Conservation (phyloP, 2,797 vertebrate species). For the Malurus leucopterus region DNA sequence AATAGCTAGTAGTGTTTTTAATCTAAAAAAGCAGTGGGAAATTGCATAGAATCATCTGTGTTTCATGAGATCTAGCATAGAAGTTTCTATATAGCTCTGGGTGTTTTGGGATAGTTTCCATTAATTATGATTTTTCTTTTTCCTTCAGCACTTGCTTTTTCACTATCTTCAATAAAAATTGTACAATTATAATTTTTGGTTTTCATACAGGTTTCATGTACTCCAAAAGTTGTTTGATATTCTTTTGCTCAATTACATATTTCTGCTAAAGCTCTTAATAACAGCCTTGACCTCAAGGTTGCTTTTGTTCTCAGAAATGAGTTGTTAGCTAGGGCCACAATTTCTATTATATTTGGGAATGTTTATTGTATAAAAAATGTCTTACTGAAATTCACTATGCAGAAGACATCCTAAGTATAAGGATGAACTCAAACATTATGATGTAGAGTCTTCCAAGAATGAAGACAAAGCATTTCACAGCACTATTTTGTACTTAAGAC, state of each 20-base stretch:
- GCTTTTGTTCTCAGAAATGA: neutral
- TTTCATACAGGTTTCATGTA: neutral
- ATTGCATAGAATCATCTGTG: neutral
- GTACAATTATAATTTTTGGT: neutral
- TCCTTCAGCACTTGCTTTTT: neutral
- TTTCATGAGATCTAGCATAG: neutral
- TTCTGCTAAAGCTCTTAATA: neutral
- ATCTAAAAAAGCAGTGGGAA: neutral
- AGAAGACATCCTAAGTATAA: neutral
- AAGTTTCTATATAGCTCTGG: neutral
- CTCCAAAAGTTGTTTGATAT: neutral
- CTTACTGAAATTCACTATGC: neutral
- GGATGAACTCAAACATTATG: neutral
- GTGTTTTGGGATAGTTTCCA: neutral
- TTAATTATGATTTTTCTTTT: neutral
- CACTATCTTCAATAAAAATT: neutral
- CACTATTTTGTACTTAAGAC: neutral
- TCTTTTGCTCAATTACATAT: neutral
- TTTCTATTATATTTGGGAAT: neutral
- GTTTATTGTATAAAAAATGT: neutral
- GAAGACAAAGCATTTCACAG: neutral
- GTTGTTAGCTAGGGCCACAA: neutral
- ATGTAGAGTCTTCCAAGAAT: neutral
- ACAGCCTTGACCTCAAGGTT: neutral
- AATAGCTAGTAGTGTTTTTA: neutral